Evolutionary conservation across 2,113 vertebrate genomes (phyloP), one percentile per base, ranked within the genome.

Genomic region (Dasyurus viverrinus): DNA sequence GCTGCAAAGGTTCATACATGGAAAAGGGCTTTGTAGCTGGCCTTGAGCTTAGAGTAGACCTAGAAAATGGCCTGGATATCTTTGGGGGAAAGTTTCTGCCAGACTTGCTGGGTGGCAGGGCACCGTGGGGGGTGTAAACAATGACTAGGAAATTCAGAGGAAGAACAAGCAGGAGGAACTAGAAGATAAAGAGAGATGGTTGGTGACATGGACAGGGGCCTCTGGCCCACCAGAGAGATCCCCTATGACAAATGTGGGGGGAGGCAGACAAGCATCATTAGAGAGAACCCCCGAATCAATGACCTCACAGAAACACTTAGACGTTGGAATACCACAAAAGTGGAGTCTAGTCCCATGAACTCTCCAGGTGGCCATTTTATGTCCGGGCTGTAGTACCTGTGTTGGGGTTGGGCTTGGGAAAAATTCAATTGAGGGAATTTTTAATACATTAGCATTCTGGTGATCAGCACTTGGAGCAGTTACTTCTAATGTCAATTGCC

Each of bases 281-380:
- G 60, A 68, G 60, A 4, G 27, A 68, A 68, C 10, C 14, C 36
- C 14, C 16, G 36, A n/a, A 19, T 19, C 36, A 2, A 3, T 76
- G 60, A n/a, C 14, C 36, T n/a, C 60, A n/a, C 60, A n/a, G 12
- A 76, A 60, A 60, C 9, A 11, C 27, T 26, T 57, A 30, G 57
- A 30, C 27, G 3, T 12, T 30, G 1, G 57, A n/a, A 30, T 3
- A n/a, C n/a, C 60, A 36, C n/a, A n/a, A 76, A 76, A 19, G 5
- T n/a, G n/a, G 60, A 16, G 0, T 90, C 92, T 68, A 91, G 89
- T 89, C 93, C 97, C 4, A 90, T 95, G 68, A 96, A 96, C 57
- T 93, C 92, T 95, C 94, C 93, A 96, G 96, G 90, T 92, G 92
- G 57, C 93, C 97, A 94, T 36, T 24, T 94, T 97, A 92, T 84